Conservation (phyloP, 1,140 invertebrate genomes). For the Drosophila neocordata region DNA sequence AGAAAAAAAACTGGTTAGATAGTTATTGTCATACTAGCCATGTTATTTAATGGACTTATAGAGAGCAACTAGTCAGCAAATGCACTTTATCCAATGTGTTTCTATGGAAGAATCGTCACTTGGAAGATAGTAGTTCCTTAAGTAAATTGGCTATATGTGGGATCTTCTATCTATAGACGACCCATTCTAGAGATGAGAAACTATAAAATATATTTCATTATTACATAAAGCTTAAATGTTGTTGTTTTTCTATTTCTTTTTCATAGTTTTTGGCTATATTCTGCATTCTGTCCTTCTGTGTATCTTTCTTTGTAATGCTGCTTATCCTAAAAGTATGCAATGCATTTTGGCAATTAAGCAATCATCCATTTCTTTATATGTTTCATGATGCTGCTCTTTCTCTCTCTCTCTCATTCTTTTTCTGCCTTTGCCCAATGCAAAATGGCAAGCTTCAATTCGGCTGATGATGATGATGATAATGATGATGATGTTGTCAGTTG, state of each 20-base stretch:
- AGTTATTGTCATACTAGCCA: no score
- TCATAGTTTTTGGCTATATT: background rate
- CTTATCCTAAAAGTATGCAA: conserved; percentile 6
- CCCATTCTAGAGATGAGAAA: no score
- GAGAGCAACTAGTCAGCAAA: no score
- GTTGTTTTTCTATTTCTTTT: background rate
- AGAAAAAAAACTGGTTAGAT: no score
- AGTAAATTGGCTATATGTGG: no score
- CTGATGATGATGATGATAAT: conserved; percentile 1
- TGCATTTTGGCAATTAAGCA: conserved; percentile 19
- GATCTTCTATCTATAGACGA: no score
- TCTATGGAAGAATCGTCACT: no score
- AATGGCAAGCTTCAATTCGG: background rate
- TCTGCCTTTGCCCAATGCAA: background rate
- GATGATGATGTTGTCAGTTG: conserved; percentile 15
- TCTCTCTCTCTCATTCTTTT: no score
- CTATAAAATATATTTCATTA: background rate
- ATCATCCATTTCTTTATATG: conserved; percentile 9
- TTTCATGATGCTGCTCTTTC: conserved; percentile 5
- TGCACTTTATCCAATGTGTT: no score
- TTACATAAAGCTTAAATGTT: conserved; percentile 5
- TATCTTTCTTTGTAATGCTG: background rate
- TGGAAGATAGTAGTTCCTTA: no score
- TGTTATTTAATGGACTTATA: no score
- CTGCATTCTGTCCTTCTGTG: no score